A percentile compares a stretch with the other conserved stretches of the same genome.
Evolutionary conservation across 1,140 invertebrate genomes (phyloP).

Genomic region (Hylaeus anthracinus): DNA sequence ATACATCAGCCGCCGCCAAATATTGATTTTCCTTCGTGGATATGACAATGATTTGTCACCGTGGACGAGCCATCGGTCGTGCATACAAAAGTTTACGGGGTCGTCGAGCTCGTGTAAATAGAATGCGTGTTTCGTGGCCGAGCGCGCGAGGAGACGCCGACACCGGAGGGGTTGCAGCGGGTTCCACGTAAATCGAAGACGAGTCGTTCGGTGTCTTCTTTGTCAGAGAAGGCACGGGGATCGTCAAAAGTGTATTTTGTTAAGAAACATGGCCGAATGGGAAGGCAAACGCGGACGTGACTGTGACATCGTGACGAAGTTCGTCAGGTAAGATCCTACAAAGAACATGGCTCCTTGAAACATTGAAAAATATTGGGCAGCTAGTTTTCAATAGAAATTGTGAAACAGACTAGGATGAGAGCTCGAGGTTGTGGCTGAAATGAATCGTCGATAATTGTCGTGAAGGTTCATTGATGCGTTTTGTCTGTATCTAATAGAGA

Average conservation of each 20-base stretch:
- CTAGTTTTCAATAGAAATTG: too few species aligned
- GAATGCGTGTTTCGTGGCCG: constrained; percentile 47
- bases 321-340: background rate
- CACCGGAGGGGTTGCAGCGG: constrained; percentile 7
- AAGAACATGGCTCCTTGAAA: too few species aligned
- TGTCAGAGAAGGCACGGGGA: constrained; percentile 12
- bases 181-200: constrained; percentile 24
- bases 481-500: too few species aligned
- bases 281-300: constrained; percentile 17
- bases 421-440: too few species aligned
- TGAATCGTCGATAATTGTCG: too few species aligned
- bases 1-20: constrained; percentile 66
- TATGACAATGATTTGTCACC: constrained; percentile 73
- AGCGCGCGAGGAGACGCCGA: background rate
- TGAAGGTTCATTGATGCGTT: too few species aligned
- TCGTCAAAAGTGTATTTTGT: constrained; percentile 49
- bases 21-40: constrained; percentile 72
- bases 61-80: constrained; percentile 20
- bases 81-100: constrained; percentile 23
- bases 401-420: too few species aligned
- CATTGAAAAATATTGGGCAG: too few species aligned
- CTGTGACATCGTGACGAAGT: constrained; percentile 6
- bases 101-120: constrained; percentile 41
- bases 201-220: constrained; percentile 38
- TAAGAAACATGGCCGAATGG: constrained; percentile 52